phyloP scores from a whole-genome alignment of 2,888 invertebrate species.

The Dynastes tityus region DNA sequence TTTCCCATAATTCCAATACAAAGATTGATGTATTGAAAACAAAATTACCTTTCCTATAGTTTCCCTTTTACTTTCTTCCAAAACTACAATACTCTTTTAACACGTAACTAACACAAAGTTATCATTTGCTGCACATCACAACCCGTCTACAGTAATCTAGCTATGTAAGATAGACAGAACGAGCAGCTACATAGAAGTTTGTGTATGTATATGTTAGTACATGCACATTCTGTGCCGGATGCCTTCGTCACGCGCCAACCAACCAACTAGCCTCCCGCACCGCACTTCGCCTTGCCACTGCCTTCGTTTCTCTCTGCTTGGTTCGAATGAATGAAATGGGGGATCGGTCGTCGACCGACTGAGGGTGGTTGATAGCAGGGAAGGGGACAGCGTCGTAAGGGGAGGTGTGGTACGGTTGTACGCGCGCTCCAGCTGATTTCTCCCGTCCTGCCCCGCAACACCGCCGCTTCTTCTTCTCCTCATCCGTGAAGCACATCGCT shows the following conservation, averaged over 20 bases:
- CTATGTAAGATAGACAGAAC: not conserved
- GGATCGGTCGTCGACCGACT: slow-evolving; percentile 50
- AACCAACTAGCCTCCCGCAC: not conserved
- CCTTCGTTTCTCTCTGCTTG: slow-evolving; percentile 53
- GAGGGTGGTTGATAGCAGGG: too few relatives aligned
- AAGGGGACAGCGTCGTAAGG: not conserved
- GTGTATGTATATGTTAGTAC: not conserved
- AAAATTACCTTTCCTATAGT: too few relatives aligned
- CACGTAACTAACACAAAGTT: too few relatives aligned
- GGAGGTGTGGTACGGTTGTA: slow-evolving; percentile 56
- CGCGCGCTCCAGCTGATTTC: slow-evolving; percentile 61
- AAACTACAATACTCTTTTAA: too few relatives aligned
- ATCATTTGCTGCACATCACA: too few relatives aligned
- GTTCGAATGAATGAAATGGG: slow-evolving; percentile 63
- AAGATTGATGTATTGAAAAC: too few relatives aligned
- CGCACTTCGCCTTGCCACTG: not conserved
- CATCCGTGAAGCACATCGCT: slow-evolving; percentile 11
- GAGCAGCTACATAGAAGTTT: not conserved
- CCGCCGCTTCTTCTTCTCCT: slow-evolving; percentile 42
- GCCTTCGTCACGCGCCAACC: slow-evolving; percentile 6
- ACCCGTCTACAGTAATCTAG: too few relatives aligned
- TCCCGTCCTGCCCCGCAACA: slow-evolving; percentile 55
- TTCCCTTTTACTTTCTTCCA: too few relatives aligned
- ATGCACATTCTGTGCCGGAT: slow-evolving; percentile 8
- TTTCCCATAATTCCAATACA: too few relatives aligned